Conservation (phyloP, 1,140 invertebrate species). For the Drosophila sp. region DNA sequence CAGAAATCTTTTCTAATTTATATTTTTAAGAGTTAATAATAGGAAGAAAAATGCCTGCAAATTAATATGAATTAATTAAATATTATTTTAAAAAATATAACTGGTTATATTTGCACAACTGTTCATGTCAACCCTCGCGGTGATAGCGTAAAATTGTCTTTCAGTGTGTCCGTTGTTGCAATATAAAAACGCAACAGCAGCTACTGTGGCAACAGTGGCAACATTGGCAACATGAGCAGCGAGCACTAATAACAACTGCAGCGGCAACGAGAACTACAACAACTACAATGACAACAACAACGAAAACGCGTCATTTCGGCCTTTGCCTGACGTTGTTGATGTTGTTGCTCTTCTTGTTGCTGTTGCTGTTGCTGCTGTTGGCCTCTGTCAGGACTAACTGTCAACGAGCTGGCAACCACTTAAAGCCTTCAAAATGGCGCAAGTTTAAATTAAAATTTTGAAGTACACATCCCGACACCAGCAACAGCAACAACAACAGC, state of each 20-base stretch:
- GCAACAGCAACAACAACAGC: constrained; percentile 50
- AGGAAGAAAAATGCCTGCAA: no score
- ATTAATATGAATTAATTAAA: no score
- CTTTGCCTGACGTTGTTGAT: constrained; percentile 11
- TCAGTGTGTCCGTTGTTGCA: constrained; percentile 64
- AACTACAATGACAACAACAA: constrained; percentile 58
- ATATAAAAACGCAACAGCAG: constrained; percentile 65
- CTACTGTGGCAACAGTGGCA: constrained; percentile 40
- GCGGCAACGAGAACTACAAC: no score
- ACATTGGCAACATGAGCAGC: constrained; percentile 53
- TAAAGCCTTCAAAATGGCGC: constrained; percentile 83
- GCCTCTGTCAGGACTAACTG: constrained; percentile 75
- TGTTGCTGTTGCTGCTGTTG: constrained; percentile 46
- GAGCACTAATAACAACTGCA: constrained; percentile 73
- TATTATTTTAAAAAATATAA: no score
- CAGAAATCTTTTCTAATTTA: no score
- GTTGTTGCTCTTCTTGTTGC: constrained; percentile 54
- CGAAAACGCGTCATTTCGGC: constrained; percentile 49
- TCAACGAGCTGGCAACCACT: constrained; percentile 83
- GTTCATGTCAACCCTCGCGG: constrained; percentile 21
- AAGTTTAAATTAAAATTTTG: constrained; percentile 84
- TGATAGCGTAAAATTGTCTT: constrained; percentile 67
- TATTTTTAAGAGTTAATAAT: no score
- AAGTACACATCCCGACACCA: constrained; percentile 73
- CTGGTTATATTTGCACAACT: no score